Conservation (phyloP, 2,888 invertebrate species). For the Leucozona laternaria region DNA sequence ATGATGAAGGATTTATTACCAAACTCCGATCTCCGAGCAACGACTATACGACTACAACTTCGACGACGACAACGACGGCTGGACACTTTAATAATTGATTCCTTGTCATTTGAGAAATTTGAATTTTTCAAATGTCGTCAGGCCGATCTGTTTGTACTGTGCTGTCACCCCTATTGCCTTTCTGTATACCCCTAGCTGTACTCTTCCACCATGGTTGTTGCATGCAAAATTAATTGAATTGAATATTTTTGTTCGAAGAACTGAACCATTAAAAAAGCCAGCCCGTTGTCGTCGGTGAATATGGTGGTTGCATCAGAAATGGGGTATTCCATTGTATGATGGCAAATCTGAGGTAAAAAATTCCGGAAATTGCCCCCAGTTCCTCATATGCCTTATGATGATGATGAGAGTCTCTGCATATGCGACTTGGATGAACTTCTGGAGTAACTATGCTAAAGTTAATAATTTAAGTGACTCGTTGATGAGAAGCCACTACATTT, state of each 20-base stretch:
- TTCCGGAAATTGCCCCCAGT: constrained; percentile 43
- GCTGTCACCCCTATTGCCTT: constrained; percentile 33
- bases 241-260: constrained; percentile 62
- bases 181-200: not conserved
- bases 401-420: constrained; percentile 12
- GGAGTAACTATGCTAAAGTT: constrained; percentile 54
- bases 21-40: constrained; percentile 21
- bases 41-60: not conserved
- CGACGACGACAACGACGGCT: constrained; percentile 23
- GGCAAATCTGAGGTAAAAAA: constrained; percentile 51
- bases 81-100: constrained; percentile 71
- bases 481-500: constrained; percentile 45
- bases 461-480: constrained; percentile 73
- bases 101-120: constrained; percentile 70
- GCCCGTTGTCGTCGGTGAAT: not conserved
- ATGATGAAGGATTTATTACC: constrained; percentile 70
- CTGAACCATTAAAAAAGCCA: constrained; percentile 38
- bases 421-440: constrained; percentile 48
- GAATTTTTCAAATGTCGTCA: constrained; percentile 73
- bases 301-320: constrained; percentile 5
- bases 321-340: constrained; percentile 52
- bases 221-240: constrained; percentile 71
- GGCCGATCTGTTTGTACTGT: constrained; percentile 53
- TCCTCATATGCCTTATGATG: not conserved
- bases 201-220: constrained; percentile 16